Evolutionary conservation across 2,797 vertebrate species (phyloP).

Genomic region (Rallus crepitans): DNA sequence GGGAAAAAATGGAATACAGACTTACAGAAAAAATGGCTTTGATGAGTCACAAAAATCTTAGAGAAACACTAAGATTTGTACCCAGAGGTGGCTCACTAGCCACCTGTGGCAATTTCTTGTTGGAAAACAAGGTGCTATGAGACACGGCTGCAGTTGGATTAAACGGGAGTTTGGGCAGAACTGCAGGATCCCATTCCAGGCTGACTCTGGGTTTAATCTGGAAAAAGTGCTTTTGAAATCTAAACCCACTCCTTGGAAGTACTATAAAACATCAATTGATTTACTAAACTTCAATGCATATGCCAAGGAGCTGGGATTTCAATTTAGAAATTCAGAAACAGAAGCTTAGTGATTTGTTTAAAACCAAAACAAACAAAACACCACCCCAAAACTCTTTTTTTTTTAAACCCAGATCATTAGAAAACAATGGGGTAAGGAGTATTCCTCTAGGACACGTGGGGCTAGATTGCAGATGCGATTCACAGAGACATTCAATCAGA

Average conservation of each 20-base stretch:
- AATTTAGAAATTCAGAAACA: background rate
- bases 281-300: background rate
- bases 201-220: background rate
- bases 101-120: background rate
- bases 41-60: background rate
- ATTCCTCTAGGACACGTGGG: background rate
- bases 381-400: background rate
- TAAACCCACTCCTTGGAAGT: background rate
- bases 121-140: background rate
- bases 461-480: constrained; percentile 48
- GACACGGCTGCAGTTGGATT: background rate
- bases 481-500: constrained; percentile 54
- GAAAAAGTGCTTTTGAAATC: background rate
- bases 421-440: background rate
- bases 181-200: background rate
- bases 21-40: background rate
- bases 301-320: constrained; percentile 6
- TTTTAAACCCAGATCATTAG: background rate
- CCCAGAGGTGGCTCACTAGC: background rate
- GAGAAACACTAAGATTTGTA: background rate
- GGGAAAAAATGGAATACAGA: background rate
- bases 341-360: background rate
- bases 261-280: background rate
- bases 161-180: background rate
- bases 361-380: background rate